Percentiles rank a stretch among this genome's conserved stretches.
Evolutionary conservation across 2,888 invertebrate genomes (phyloP).

Genomic region (Diaphora mendica): DNA sequence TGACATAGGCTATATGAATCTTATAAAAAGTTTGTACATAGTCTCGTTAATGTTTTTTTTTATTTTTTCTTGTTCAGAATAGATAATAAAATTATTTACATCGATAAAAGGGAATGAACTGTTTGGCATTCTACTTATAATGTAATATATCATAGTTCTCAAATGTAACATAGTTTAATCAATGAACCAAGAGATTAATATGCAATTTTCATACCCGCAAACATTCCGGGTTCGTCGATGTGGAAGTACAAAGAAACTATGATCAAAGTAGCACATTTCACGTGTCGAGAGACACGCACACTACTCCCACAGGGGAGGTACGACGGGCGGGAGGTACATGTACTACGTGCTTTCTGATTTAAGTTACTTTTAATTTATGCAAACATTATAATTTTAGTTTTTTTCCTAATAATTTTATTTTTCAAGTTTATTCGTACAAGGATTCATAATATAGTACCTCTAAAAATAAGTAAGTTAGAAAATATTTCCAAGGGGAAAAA

Average conservation of each 20-base stretch:
- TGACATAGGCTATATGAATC: too few relatives aligned
- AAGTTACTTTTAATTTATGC: constrained; percentile 39
- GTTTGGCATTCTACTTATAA: neutral
- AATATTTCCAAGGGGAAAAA: too few relatives aligned
- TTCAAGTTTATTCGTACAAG: too few relatives aligned
- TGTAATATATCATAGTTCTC: too few relatives aligned
- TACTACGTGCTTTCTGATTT: constrained; percentile 5
- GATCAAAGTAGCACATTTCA: constrained; percentile 54
- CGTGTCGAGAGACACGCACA: constrained; percentile 36
- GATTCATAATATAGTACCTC: too few relatives aligned
- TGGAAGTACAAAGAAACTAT: constrained; percentile 53
- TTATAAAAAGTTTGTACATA: too few relatives aligned
- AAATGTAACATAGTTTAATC: neutral
- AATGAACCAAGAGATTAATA: constrained; percentile 27
- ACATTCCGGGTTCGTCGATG: constrained; percentile 30
- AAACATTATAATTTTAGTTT: constrained; percentile 12
- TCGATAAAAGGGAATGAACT: too few relatives aligned
- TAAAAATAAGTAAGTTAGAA: too few relatives aligned
- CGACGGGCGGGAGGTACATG: constrained; percentile 1
- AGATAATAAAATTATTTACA: too few relatives aligned
- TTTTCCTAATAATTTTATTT: neutral
- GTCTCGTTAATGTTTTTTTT: too few relatives aligned
- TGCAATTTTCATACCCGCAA: constrained; percentile 42
- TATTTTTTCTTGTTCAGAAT: too few relatives aligned
- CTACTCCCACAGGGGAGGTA: constrained; percentile 1